Conservation (phyloP, 1,140 invertebrate genomes). For the Dysdera silvatica region DNA sequence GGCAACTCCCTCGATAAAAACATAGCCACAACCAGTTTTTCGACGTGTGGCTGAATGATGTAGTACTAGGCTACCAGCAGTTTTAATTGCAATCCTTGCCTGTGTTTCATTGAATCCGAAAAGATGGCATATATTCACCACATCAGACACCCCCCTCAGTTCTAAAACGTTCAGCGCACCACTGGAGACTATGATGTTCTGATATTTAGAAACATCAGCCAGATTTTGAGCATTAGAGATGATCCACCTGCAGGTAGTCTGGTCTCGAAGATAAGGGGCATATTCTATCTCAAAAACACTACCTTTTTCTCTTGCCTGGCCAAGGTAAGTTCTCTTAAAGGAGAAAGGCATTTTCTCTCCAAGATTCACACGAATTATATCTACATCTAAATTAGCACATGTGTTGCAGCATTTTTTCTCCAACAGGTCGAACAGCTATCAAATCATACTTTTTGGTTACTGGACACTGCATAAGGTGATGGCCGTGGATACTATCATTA, state of each 20-base stretch:
- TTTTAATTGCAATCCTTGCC: conserved; percentile 9
- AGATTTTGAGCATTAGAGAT: conserved; percentile 18
- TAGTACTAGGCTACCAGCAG: conserved; percentile 1
- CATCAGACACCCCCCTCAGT: conserved; percentile 28
- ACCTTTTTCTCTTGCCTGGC: conserved; percentile 1
- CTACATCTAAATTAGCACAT: conserved; percentile 21
- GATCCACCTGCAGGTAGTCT: background rate
- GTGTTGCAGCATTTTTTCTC: conserved; percentile 15
- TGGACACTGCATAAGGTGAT: conserved; percentile 10
- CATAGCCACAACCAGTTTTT: conserved; percentile 20
- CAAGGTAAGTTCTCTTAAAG: conserved; percentile 19
- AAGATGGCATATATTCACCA: conserved; percentile 25
- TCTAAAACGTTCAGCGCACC: conserved; percentile 19
- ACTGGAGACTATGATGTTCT: conserved; percentile 29
- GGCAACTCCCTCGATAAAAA: too few relatives aligned
- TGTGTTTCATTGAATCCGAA: conserved; percentile 26
- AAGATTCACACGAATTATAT: conserved; percentile 27
- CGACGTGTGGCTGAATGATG: conserved; percentile 3
- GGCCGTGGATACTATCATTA: conserved; percentile 11
- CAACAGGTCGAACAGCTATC: conserved; percentile 26
- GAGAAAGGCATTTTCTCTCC: background rate
- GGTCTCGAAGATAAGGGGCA: conserved; percentile 21
- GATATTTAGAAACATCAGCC: conserved; percentile 20
- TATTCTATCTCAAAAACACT: conserved; percentile 30
- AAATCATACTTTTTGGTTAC: conserved; percentile 31